Conservation (phyloP, 2,113 vertebrate species). For the Mormoops blainvillei region DNA sequence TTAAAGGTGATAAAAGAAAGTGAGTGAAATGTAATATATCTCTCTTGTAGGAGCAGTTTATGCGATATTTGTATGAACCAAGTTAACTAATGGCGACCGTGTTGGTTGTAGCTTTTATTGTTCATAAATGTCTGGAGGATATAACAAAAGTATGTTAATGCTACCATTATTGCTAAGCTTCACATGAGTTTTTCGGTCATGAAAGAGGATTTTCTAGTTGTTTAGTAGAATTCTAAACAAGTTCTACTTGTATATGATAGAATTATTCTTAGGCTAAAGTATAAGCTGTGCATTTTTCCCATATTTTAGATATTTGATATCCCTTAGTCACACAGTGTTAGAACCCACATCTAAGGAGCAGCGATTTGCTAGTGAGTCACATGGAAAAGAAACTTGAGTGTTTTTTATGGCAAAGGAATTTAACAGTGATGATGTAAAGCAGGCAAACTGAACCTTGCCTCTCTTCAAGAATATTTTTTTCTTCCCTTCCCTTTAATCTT, state of each 20-base stretch:
- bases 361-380: neutral
- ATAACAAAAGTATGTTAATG: conserved; percentile 43
- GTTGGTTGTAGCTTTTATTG: neutral
- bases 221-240: neutral
- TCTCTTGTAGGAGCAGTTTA: neutral
- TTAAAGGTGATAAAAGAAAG: neutral
- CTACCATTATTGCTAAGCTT: conserved; percentile 35
- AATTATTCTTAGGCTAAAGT: conserved; percentile 34
- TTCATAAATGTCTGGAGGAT: neutral
- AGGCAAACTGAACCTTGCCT: neutral
- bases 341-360: conserved; percentile 27
- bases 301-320: conserved; percentile 33
- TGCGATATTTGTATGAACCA: neutral
- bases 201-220: conserved; percentile 25
- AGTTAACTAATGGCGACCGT: neutral
- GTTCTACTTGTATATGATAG: neutral
- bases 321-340: neutral
- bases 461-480: neutral
- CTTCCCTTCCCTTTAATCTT: neutral
- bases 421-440: neutral
- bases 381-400: conserved; percentile 2
- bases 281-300: neutral
- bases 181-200: conserved; percentile 9
- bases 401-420: conserved; percentile 22
- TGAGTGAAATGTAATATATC: neutral